Base-by-base conservation (phyloP, 2,797 vertebrate genomes). In the Mallotus villosus region DNA sequence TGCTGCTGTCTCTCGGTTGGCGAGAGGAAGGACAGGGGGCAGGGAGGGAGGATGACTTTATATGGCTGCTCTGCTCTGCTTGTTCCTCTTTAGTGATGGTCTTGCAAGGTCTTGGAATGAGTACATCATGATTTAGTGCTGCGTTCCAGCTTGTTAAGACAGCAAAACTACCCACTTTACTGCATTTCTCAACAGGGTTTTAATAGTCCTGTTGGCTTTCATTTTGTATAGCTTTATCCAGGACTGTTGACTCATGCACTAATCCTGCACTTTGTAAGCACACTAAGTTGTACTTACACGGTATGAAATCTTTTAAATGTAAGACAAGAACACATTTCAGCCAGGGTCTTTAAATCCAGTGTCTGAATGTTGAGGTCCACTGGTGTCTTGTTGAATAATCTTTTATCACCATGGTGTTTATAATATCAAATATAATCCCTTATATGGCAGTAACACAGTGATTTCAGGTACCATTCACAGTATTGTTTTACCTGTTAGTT, bases 1-100 rank as follows among this genome's bases (percentile, higher is more conserved):
- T 72, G 76, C 67, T 68, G 68, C 19, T 46, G 41, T 46, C 41
- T 46, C 41, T 14, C 2, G 41, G 41, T 46, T 46, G 41, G 41
- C 14, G 41, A 46, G 71, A n/a, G 32, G 75, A 66, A 51, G 9
- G 55, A 14, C 2, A 22, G n/a, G n/a, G 37, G 21, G 37, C 32
- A 25, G 22, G 5, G 16, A 19, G n/a, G 63, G n/a, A 5, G n/a
- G 32, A n/a, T 4, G 65, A 49, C 46, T 16, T 41, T 22, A 21
- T 17, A 14, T 41, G 63, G 37, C n/a, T 22, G 63, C 63, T n/a
- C 51, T 55, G 9, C 49, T 1, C 16, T 51, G 17, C 19, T 5
- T 55, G 19, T n/a, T n/a, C 51, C n/a, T 55, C 51, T 55, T 55
- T 46, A 46, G 41, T 12, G 9, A 46, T 46, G 19, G 51, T 4